A percentile compares a stretch with the other conserved stretches of the same genome.
Evolutionary conservation across 23 tunicate genomes (phyloP).

Genomic region (Ciona savignyi): DNA sequence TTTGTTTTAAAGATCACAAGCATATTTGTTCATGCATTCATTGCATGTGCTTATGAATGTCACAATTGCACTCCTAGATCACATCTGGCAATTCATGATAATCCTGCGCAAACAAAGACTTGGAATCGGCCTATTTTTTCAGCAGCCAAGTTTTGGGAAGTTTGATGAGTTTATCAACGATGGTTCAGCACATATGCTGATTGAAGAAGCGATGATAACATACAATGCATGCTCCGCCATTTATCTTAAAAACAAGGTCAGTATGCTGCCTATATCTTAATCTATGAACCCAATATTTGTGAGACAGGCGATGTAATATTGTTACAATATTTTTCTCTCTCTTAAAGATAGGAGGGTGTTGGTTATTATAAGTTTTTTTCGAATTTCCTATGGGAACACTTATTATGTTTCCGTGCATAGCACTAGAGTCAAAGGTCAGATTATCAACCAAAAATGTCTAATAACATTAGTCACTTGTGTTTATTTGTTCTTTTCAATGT

Average conservation of each 20-base stretch:
- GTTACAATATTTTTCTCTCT: too few relatives aligned
- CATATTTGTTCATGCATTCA: not conserved
- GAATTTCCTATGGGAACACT: too few relatives aligned
- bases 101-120: conserved; percentile 25
- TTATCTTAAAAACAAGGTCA: conserved; percentile 14
- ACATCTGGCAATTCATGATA: conserved; percentile 43
- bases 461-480: too few relatives aligned
- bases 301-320: too few relatives aligned
- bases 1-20: not conserved
- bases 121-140: conserved; percentile 12
- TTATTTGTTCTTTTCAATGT: too few relatives aligned
- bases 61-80: conserved; percentile 12
- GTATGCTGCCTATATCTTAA: conserved; percentile 1
- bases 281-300: too few relatives aligned
- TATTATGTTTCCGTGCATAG: too few relatives aligned
- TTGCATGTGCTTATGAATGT: not conserved
- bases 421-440: too few relatives aligned
- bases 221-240: conserved; percentile 51
- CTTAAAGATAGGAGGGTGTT: too few relatives aligned
- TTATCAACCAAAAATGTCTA: too few relatives aligned
- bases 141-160: conserved; percentile 5
- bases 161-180: conserved; percentile 32
- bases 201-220: conserved; percentile 85
- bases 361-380: too few relatives aligned
- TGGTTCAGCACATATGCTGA: conserved; percentile 60